These are phyloP conservation scores for Acrocera orbiculus DNA, from an alignment of 2,888 invertebrate species.

Conservation along the genomic window DNA sequence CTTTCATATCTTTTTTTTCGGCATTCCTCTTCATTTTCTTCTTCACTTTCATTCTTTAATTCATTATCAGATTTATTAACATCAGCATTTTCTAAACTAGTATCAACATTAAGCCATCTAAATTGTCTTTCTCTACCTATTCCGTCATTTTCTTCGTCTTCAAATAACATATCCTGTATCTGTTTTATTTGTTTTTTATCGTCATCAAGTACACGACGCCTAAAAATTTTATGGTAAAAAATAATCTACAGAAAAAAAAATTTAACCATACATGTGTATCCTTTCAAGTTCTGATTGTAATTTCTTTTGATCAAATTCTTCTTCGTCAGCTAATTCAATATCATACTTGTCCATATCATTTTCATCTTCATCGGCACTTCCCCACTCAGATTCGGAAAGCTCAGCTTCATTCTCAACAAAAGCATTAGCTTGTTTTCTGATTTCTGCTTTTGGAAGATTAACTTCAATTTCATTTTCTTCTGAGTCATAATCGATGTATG, in stretches of 20 bases:
- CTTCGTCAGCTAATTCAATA: conserved; percentile 67
- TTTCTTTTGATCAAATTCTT: conserved; percentile 62
- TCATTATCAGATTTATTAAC: conserved; percentile 38
- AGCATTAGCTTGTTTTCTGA: conserved; percentile 36
- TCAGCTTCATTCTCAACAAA: conserved; percentile 87
- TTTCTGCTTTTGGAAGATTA: conserved; percentile 23
- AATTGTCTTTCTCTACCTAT: conserved; percentile 64
- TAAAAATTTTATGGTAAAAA: conserved; percentile 17
- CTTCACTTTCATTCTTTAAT: conserved; percentile 37
- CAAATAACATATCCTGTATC: conserved; percentile 71
- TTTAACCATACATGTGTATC: conserved; percentile 60
- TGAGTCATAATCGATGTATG: conserved; percentile 57
- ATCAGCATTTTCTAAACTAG: conserved; percentile 23
- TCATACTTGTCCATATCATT: conserved; percentile 62
- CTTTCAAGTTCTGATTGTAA: conserved; percentile 62
- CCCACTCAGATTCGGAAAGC: conserved; percentile 79
- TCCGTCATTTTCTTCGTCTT: conserved; percentile 71
- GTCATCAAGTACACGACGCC: conserved; percentile 67
- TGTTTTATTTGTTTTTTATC: conserved; percentile 71
- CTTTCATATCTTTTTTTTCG: conserved; percentile 61
- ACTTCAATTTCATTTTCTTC: conserved; percentile 61
- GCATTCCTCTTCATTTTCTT: conserved; percentile 65
- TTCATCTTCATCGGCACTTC: conserved; percentile 77
- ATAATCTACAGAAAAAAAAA: not conserved
- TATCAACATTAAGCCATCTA: conserved; percentile 67